Conservation (phyloP, 2,113 vertebrate genomes). For the Antigone vipio region DNA sequence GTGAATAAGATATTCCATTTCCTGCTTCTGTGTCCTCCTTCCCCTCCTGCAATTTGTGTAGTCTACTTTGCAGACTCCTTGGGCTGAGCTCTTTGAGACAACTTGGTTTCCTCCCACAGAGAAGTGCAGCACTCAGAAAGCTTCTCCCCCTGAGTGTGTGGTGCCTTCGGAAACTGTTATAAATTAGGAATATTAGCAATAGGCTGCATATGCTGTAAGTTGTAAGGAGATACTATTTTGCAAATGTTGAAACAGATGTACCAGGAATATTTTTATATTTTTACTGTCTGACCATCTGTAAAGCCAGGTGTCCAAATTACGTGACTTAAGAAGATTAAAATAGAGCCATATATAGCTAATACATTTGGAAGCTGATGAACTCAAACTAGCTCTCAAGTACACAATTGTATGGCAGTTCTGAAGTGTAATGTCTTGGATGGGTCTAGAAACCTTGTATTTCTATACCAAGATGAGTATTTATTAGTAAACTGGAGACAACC, state of each 20-base stretch:
- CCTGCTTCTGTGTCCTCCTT: not conserved
- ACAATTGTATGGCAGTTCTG: not conserved
- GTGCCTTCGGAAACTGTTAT: not conserved
- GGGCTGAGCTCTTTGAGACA: not conserved
- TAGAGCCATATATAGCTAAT: not conserved
- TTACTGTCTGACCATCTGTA: slow-evolving; percentile 29
- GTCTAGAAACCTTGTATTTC: not conserved
- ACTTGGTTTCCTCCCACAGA: not conserved
- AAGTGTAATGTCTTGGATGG: not conserved
- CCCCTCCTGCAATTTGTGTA: not conserved
- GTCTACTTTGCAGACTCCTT: not conserved
- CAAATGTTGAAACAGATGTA: slow-evolving; percentile 48
- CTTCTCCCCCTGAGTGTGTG: not conserved
- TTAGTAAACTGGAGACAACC: not conserved
- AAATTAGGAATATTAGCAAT: not conserved
- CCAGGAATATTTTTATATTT: slow-evolving; percentile 19
- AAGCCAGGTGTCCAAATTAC: slow-evolving; percentile 29
- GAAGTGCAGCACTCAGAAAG: not conserved
- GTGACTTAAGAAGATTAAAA: not conserved
- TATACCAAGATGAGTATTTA: not conserved
- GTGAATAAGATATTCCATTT: not conserved
- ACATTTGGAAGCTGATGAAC: not conserved
- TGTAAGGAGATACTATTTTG: slow-evolving; percentile 14
- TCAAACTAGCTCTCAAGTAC: not conserved
- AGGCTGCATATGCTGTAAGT: not conserved